Conservation (phyloP, 2,113 vertebrate species). For the Telmatochromis sp. region DNA sequence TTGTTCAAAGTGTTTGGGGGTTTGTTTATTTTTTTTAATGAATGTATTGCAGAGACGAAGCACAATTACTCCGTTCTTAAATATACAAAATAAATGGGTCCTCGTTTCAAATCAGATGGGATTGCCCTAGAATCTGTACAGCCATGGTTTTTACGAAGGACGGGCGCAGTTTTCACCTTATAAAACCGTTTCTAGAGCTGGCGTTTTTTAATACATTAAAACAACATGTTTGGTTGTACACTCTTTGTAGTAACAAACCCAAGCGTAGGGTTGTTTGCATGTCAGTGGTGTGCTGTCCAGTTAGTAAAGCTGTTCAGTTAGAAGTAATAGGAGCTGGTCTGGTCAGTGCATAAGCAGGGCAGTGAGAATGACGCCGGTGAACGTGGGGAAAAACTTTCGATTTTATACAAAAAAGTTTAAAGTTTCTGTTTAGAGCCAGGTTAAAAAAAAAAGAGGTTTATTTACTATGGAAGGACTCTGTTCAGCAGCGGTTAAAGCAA, state of each 20-base stretch:
- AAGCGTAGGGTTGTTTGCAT: neutral
- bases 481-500: neutral
- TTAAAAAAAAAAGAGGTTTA: neutral
- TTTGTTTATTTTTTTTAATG: slow-evolving; percentile 26
- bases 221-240: neutral
- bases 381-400: neutral
- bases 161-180: neutral
- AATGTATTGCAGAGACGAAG: slow-evolving; percentile 71
- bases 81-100: slow-evolving; percentile 16
- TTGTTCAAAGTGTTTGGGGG: slow-evolving; percentile 9
- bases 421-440: neutral
- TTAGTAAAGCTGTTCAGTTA: neutral
- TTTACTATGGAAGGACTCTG: neutral
- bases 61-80: slow-evolving; percentile 63
- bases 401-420: neutral
- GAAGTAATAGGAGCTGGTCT: neutral
- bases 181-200: slow-evolving; percentile 11
- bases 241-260: neutral
- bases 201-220: neutral
- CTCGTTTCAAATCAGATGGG: neutral
- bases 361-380: neutral
- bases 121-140: neutral
- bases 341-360: neutral
- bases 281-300: neutral
- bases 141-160: neutral